Base-by-base conservation (phyloP, 2,113 vertebrate species). In the Saguinus imperator region DNA sequence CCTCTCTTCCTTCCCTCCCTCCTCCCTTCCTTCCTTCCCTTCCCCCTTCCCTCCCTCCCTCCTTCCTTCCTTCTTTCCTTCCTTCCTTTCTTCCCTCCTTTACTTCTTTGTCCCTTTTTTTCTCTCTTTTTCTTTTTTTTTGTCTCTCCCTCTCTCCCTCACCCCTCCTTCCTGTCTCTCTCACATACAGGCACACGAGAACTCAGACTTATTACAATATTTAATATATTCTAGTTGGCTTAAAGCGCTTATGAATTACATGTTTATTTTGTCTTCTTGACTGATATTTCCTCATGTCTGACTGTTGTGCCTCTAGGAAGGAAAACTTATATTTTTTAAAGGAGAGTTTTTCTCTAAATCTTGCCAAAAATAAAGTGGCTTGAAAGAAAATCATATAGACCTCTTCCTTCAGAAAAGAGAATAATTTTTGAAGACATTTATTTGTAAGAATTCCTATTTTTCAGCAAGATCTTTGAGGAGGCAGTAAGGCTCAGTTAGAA, bases 201-300 rank as follows among this genome's bases (percentile, higher is more conserved):
- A 86, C 93, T 97, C 96, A 87, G 6, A 82, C 96, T 97, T 95
- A 96, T 97, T 98, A 96, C 91, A 90, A 80, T 90, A 94, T 98
- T 97, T 97, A 40, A n/a, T 94, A 81, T 97, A 97, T 96, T 97
- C 98, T 96, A 97, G 91, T 98, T 98, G 98, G 97, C 98, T 98
- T 98, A 76, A 82, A 96, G 93, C 95, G 93, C 95, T 98, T 95
- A 98, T 98, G 97, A 98, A 98, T 98, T 98, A 90, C 37, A 76
- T 98, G 98, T 99, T 99, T 99, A 98, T 99, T 99, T 99, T 99
- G 98, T 98, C 98, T 99, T 98, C 98, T 98, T 98, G 95, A 98
- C 98, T 98, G 98, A 98, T 98, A 98, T 98, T 98, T 98, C 98
- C 98, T 98, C 89, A 72, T 98, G 98, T 99, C 98, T 99, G 98